These are phyloP conservation scores for Ips typographus DNA, from an alignment of 1,140 invertebrate genomes.

Conservation along the genomic window DNA sequence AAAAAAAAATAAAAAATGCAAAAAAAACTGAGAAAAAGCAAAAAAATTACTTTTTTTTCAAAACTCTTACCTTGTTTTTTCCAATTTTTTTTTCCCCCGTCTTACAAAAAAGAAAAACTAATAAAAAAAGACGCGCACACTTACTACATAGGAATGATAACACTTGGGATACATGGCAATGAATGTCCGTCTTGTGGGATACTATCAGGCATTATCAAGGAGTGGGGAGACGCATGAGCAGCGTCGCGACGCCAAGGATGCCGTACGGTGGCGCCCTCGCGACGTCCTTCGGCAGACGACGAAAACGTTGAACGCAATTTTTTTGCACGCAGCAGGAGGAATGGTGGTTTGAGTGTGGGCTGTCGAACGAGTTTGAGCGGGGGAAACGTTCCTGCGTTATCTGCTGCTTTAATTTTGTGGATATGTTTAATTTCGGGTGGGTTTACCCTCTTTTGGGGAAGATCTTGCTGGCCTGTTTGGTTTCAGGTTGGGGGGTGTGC, in stretches of 20 bases:
- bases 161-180: conserved; percentile 54
- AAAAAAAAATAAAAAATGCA: no score
- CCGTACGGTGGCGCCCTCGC: conserved; percentile 50
- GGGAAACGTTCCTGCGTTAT: conserved; percentile 21
- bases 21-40: neutral
- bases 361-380: conserved; percentile 2
- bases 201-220: conserved; percentile 53
- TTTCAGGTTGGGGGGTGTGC: no score
- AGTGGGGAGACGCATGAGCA: conserved; percentile 54
- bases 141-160: conserved; percentile 52
- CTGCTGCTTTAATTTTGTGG: conserved; percentile 28
- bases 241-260: conserved; percentile 52
- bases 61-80: conserved; percentile 22
- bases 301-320: conserved; percentile 40
- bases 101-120: conserved; percentile 37
- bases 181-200: conserved; percentile 53
- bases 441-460: neutral
- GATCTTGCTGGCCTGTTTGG: neutral
- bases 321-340: conserved; percentile 34
- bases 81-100: conserved; percentile 13
- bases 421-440: conserved; percentile 20
- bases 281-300: conserved; percentile 43
- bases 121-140: conserved; percentile 50
- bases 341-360: conserved; percentile 28
- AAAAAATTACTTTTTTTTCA: conserved; percentile 10